Evolutionary conservation across 2,113 vertebrate species (phyloP).

Genomic region (Prinia subflava): DNA sequence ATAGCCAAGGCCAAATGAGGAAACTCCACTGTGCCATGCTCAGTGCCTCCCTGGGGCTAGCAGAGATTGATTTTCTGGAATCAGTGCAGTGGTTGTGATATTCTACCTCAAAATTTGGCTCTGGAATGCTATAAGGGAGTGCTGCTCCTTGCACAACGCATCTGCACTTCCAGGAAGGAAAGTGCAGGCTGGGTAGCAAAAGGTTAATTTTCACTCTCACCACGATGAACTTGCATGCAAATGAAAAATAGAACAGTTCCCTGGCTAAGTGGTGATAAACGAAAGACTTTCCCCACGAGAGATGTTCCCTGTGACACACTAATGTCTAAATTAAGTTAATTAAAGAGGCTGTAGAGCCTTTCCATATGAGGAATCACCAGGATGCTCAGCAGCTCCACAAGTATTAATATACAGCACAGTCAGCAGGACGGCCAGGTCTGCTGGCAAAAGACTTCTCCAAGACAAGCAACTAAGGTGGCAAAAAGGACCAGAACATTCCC

Average conservation of each 20-base stretch:
- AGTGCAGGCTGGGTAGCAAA: neutral
- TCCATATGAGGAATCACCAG: slow-evolving; percentile 22
- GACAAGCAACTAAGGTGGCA: neutral
- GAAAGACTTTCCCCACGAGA: slow-evolving; percentile 42
- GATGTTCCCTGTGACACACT: neutral
- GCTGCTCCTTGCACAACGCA: accelerated
- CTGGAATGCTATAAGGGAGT: neutral
- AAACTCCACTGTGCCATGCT: neutral
- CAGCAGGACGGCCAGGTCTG: slow-evolving; percentile 8
- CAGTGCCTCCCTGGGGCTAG: neutral
- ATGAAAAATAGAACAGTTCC: neutral
- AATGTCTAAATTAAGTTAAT: slow-evolving; percentile 68
- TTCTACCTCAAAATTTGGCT: neutral
- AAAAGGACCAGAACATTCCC: neutral
- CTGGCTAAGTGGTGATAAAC: slow-evolving; percentile 52
- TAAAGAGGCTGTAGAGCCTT: slow-evolving; percentile 47
- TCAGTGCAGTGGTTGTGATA: neutral
- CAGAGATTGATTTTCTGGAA: neutral
- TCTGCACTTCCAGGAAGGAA: neutral
- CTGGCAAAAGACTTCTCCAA: neutral
- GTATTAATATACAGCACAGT: slow-evolving; percentile 34
- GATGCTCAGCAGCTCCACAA: neutral
- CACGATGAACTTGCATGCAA: neutral
- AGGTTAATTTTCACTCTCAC: neutral
- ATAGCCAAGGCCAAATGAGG: neutral